Conservation (phyloP, 2,888 invertebrate genomes). For the Anarsia innoxiella region DNA sequence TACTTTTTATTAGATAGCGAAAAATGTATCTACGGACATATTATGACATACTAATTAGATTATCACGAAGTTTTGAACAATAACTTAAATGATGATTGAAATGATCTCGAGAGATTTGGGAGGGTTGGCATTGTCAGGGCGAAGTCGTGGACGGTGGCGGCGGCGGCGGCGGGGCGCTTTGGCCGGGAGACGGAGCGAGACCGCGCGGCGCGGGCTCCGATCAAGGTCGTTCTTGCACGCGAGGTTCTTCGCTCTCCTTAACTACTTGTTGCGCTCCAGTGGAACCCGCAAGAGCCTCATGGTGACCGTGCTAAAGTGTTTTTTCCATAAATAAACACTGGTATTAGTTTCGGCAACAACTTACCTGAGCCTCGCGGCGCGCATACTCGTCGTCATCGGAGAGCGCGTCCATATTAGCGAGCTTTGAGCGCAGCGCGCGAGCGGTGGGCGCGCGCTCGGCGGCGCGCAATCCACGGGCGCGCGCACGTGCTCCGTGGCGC, state of each 20-base stretch:
- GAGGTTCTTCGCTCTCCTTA: constrained; percentile 34
- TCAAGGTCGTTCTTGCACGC: constrained; percentile 61
- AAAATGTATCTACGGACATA: no score
- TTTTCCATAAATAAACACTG: constrained; percentile 6
- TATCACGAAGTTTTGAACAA: no score
- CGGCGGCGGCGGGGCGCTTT: constrained; percentile 22
- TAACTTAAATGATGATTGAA: no score
- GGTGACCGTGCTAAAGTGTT: constrained; percentile 16
- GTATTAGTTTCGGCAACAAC: constrained; percentile 1
- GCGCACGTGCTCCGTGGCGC: constrained; percentile 56
- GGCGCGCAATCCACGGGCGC: constrained; percentile 51
- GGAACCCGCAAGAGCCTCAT: constrained; percentile 11
- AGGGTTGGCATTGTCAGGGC: no score
- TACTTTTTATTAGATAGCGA: no score
- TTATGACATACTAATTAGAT: no score
- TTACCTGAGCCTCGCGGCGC: constrained; percentile 67
- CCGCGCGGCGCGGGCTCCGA: constrained; percentile 40
- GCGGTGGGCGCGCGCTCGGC: constrained; percentile 47
- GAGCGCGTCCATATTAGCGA: constrained; percentile 65
- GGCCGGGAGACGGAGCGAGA: constrained; percentile 39
- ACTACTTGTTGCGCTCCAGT: constrained; percentile 67
- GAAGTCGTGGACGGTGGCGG: constrained; percentile 3
- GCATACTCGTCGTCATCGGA: constrained; percentile 69
- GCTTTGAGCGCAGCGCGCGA: constrained; percentile 28
- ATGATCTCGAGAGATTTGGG: no score